Conservation (phyloP, 2,888 invertebrate species). For the Operophtera brumata region DNA sequence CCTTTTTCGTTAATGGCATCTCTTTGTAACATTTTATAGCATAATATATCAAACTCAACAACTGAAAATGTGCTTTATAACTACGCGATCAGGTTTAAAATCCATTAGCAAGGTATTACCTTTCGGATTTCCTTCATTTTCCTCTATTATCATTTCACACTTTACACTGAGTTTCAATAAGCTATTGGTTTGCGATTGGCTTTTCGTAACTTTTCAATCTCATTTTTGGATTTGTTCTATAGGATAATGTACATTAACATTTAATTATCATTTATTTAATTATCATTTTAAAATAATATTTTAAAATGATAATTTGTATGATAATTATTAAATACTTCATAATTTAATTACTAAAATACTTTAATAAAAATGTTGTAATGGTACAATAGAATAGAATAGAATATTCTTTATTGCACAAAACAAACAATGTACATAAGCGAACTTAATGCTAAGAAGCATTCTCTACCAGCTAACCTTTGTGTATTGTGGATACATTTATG, state of each 20-base stretch:
- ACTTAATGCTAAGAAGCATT: too few relatives aligned
- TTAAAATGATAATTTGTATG: too few relatives aligned
- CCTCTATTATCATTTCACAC: constrained; percentile 33
- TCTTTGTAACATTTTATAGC: neutral
- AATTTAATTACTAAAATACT: too few relatives aligned
- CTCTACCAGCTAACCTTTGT: too few relatives aligned
- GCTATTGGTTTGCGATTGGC: constrained; percentile 41
- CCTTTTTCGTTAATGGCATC: neutral
- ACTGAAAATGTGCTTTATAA: neutral
- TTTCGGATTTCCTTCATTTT: constrained; percentile 34
- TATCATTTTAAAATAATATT: too few relatives aligned
- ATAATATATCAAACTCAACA: neutral
- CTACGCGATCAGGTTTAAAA: constrained; percentile 29
- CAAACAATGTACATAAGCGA: too few relatives aligned
- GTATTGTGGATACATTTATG: too few relatives aligned
- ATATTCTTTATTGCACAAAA: too few relatives aligned
- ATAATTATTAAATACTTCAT: too few relatives aligned
- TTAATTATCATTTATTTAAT: too few relatives aligned
- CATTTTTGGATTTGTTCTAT: neutral
- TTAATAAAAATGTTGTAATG: too few relatives aligned
- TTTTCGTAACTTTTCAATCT: constrained; percentile 22
- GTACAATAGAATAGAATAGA: too few relatives aligned
- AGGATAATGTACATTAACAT: neutral
- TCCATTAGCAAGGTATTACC: constrained; percentile 25
- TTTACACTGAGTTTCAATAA: constrained; percentile 45